These are phyloP conservation scores for Zoanthus gigantus DNA, from an alignment of 92 coral and sea anemone species.

Conservation along the genomic window DNA sequence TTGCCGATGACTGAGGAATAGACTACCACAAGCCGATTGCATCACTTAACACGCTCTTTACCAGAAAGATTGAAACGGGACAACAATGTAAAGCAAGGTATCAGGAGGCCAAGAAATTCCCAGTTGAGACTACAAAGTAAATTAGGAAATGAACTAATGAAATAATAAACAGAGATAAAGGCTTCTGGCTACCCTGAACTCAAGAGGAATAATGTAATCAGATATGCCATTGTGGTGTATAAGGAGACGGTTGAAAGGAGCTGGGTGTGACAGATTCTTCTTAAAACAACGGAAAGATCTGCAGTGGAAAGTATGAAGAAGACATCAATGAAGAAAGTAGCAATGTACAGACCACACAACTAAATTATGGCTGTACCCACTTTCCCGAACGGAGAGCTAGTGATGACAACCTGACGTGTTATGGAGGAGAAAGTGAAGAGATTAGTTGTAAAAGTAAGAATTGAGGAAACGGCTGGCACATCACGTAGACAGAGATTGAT, in stretches of 20 bases:
- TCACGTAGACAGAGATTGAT: not conserved
- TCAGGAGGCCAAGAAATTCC: constrained; percentile 20
- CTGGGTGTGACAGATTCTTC: not conserved
- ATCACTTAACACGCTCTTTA: not conserved
- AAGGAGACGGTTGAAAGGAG: not conserved
- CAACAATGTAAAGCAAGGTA: constrained; percentile 19
- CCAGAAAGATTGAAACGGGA: constrained; percentile 24
- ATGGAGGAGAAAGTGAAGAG: constrained; percentile 2
- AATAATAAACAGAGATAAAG: constrained; percentile 7
- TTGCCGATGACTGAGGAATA: not conserved
- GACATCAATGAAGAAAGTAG: not conserved
- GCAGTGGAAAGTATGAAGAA: not conserved
- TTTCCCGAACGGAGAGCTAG: not conserved
- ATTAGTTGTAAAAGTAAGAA: not conserved
- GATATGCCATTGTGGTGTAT: not conserved
- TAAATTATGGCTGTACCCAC: not conserved
- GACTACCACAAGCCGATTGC: not conserved
- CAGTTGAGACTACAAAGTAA: not conserved
- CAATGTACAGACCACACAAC: not conserved
- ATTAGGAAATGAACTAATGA: not conserved
- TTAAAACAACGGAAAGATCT: not conserved
- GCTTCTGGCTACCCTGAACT: constrained; percentile 26
- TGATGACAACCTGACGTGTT: not conserved
- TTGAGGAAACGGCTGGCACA: not conserved
- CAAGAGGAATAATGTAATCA: not conserved